Evolutionary conservation across 2,113 vertebrate species (phyloP).

Genomic region (Melanocharis versteri): DNA sequence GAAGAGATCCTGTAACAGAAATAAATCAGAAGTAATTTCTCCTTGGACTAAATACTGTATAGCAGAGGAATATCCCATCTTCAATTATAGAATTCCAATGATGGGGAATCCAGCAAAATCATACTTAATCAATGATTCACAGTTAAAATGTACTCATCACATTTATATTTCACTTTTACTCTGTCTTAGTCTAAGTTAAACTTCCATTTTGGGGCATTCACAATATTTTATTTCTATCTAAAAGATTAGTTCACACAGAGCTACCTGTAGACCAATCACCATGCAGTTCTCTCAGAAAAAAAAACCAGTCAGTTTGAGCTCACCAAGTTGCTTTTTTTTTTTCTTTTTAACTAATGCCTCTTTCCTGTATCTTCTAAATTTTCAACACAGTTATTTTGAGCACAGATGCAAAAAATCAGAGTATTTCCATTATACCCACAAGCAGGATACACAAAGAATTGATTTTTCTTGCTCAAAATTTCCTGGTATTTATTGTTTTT

Average conservation of each 20-base stretch:
- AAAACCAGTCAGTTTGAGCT: neutral
- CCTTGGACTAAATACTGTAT: neutral
- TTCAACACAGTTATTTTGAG: neutral
- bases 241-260: neutral
- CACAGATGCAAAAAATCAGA: neutral
- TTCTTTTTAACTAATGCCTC: neutral
- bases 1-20: neutral
- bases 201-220: neutral
- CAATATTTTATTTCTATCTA: neutral
- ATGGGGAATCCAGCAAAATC: neutral
- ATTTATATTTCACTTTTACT: neutral
- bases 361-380: neutral
- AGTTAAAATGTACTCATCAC: neutral
- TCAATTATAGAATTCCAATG: neutral
- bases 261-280: neutral
- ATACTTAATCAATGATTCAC: neutral
- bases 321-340: rapidly evolving
- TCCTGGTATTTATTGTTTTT: rapidly evolving
- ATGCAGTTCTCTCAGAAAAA: rapidly evolving
- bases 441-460: neutral
- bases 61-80: neutral
- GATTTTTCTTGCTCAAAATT: neutral
- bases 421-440: neutral
- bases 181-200: neutral
- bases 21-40: neutral